Percentiles rank a stretch among this genome's conserved stretches.
These are phyloP conservation scores for Phodopus roborovskii DNA, from an alignment of 2,113 vertebrate species.

Conservation along the genomic window DNA sequence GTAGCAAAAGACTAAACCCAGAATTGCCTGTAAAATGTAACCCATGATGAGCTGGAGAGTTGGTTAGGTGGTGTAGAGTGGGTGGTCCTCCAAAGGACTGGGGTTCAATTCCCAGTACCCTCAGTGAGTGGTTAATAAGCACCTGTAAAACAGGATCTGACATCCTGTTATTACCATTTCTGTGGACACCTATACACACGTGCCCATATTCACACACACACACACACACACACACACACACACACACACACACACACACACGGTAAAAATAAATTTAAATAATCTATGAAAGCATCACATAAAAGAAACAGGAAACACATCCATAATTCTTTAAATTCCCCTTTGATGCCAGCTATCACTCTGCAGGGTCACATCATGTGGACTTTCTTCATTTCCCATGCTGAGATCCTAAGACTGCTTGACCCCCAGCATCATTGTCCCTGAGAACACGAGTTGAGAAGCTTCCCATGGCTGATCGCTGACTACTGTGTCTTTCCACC, in stretches of 20 bases:
- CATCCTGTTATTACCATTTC: accelerated
- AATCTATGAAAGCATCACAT: not conserved
- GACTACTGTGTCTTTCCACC: not conserved
- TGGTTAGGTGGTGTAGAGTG: not conserved
- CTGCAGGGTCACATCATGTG: not conserved
- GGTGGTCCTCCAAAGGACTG: not conserved
- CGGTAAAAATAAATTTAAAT: not conserved
- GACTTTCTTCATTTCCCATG: not conserved
- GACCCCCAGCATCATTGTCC: not conserved
- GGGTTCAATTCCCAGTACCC: not conserved
- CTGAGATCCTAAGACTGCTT: not conserved
- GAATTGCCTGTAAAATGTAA: constrained; percentile 28
- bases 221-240: not conserved
- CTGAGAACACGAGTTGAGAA: constrained; percentile 1
- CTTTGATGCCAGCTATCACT: not conserved
- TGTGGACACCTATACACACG: not conserved
- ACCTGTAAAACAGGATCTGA: too few species aligned
- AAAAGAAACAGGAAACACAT: constrained; percentile 19
- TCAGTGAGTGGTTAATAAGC: not conserved
- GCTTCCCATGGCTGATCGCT: not conserved
- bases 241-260: not conserved
- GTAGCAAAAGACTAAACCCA: constrained; percentile 26
- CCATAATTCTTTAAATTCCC: constrained; percentile 36
- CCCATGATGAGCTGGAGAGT: not conserved
- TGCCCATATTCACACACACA: not conserved